Percentiles rank a stretch among this genome's conserved stretches.
These are phyloP conservation scores for Mobula birostris DNA, from an alignment of 2,113 vertebrate species.

Conservation along the genomic window DNA sequence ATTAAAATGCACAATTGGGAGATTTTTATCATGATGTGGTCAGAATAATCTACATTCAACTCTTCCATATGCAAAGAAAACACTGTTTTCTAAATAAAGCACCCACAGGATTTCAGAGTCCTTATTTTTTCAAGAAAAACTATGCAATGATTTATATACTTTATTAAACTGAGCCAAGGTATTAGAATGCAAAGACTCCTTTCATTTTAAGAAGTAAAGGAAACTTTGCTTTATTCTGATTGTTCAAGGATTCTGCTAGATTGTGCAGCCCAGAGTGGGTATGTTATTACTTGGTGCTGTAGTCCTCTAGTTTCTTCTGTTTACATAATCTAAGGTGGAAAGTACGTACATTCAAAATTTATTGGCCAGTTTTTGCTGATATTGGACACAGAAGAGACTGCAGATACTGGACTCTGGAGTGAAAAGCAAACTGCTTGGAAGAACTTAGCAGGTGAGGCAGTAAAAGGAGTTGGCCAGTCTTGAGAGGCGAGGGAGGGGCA, in stretches of 20 bases:
- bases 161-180: neutral
- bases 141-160: neutral
- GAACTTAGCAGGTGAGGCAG: too few relatives aligned
- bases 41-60: neutral
- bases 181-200: neutral
- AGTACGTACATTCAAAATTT: neutral
- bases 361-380: too few relatives aligned
- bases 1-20: neutral
- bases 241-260: neutral
- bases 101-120: neutral
- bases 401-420: too few relatives aligned
- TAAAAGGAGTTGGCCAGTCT: too few relatives aligned
- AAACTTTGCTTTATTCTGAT: neutral
- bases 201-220: neutral
- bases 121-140: neutral
- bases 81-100: neutral
- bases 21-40: neutral
- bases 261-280: neutral
- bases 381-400: too few relatives aligned
- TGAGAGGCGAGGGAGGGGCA: too few relatives aligned
- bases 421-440: too few relatives aligned
- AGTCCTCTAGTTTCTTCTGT: neutral
- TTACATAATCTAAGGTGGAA: neutral
- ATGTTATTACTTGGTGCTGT: neutral
- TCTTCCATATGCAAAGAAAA: neutral